Evolutionary conservation across 2,113 vertebrate genomes (phyloP).

Genomic region (Anguilla japonica): DNA sequence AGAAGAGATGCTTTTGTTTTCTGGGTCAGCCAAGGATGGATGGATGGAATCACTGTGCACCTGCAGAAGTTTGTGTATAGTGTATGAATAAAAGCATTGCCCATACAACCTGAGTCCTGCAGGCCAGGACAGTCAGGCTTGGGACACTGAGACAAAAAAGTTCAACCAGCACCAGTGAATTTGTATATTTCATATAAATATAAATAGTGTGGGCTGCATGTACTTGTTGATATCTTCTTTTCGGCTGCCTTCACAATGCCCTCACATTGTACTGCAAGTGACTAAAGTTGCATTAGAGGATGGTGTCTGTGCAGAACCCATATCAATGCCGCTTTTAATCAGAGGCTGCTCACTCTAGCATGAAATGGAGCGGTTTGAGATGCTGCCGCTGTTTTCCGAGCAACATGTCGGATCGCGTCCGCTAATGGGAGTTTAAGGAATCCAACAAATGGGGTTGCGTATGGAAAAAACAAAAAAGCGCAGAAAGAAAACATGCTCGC

Average conservation of each 20-base stretch:
- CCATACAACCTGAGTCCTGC: neutral
- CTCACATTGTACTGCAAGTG: neutral
- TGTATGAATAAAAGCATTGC: neutral
- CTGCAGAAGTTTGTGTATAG: neutral
- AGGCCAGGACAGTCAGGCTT: neutral
- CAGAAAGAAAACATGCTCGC: conserved; percentile 65
- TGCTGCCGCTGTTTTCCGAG: conserved; percentile 38
- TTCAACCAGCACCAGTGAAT: no score
- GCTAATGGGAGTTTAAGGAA: conserved; percentile 62
- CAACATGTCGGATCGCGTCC: conserved; percentile 60
- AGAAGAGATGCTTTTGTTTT: neutral
- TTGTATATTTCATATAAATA: neutral
- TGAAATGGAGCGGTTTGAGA: conserved; percentile 65
- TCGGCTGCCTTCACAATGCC: no score
- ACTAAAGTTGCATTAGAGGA: neutral
- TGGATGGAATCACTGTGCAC: neutral
- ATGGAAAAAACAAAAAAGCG: conserved; percentile 60
- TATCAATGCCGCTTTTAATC: conserved; percentile 59
- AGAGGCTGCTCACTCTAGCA: conserved; percentile 61
- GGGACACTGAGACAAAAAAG: no score
- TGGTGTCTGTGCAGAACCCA: no score
- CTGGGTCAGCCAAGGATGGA: neutral
- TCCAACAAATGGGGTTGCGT: conserved; percentile 70
- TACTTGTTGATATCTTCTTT: neutral
- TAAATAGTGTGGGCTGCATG: neutral